A percentile compares a stretch with the other conserved stretches of the same genome.
Evolutionary conservation across 2,797 vertebrate species (phyloP).

Genomic region (Etheostoma perlongum): DNA sequence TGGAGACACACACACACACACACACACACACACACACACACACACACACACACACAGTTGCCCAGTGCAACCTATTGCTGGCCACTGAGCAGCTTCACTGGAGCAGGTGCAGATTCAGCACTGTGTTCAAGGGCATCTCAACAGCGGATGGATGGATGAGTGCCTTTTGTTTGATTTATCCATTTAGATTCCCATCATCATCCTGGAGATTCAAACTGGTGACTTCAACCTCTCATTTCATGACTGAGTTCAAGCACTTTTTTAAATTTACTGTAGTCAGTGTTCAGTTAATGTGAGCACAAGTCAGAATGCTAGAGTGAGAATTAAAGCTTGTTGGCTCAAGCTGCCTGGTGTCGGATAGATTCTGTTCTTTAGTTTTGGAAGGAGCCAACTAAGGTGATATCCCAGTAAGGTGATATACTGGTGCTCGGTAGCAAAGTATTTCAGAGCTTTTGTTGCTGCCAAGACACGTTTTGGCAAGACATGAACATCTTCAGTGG

Average conservation of each 20-base stretch:
- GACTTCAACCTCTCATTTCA: constrained; percentile 42
- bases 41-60: constrained; percentile 18
- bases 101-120: constrained; percentile 67
- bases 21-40: neutral
- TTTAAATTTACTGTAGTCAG: constrained; percentile 23
- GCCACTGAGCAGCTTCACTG: constrained; percentile 65
- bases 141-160: constrained; percentile 64
- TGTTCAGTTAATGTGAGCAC: constrained; percentile 18
- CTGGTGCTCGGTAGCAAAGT: neutral
- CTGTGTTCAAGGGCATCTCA: constrained; percentile 74
- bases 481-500: constrained; percentile 9
- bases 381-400: constrained; percentile 12
- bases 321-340: constrained; percentile 37
- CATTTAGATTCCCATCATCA: constrained; percentile 42
- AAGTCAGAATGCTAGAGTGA: constrained; percentile 13
- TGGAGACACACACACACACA: neutral
- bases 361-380: neutral
- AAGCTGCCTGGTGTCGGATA: constrained; percentile 5
- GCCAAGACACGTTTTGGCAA: constrained; percentile 22
- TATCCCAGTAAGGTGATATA: neutral
- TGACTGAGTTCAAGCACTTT: constrained; percentile 3
- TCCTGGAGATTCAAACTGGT: constrained; percentile 41
- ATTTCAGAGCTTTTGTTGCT: neutral
- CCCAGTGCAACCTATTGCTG: constrained; percentile 60
- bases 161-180: constrained; percentile 53